Evolutionary conservation across 2,888 invertebrate species (phyloP), one percentile per base, ranked within the genome.

Genomic region (Drosophila percnosoma): DNA sequence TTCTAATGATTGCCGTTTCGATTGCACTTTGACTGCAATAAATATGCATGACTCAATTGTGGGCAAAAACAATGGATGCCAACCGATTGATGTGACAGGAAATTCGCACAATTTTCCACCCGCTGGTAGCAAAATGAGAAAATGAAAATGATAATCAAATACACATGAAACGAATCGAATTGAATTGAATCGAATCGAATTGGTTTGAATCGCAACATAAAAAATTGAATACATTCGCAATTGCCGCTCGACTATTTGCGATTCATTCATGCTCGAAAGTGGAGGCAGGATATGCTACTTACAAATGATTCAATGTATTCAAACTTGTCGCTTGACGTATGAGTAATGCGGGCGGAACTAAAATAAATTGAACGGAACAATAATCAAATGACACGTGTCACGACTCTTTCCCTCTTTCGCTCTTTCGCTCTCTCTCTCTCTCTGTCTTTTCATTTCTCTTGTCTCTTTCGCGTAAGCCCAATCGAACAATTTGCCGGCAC

Each of bases 11-110:
- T 21, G 45, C 27, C 27, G 6, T 29, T 31, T 21, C n/a, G 7
- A 2, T 7, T 18, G 42, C 59, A 21, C 40, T 53, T 21, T 61
- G 21, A 27, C 24, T 54, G 54, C 68, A 54, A 68, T 71, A 66
- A 78, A 80, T 80, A 66, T 80, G 78, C 75, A 75, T 66, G 65
- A 38, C 68, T 55, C 71, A 59, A 72, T 77, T 78, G 77, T 64
- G 27, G 69, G 58, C 51, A 59, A 63, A 71, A 72, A 82, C 80
- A 83, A 85, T 82, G 68, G 74, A 71, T 73, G 48, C 66, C 59
- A 66, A 52, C 40, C 74, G 73, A 80, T 80, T 83, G 83, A 74
- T 84, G 78, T 75, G 78, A 61, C 63, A 79, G 85, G 82, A 87
- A 84, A 87, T 84, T 78, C 82, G 13, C 31, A 52, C 31, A 33